phyloP scores from a whole-genome alignment of 2,888 invertebrate species.

The Thyatira batis region DNA sequence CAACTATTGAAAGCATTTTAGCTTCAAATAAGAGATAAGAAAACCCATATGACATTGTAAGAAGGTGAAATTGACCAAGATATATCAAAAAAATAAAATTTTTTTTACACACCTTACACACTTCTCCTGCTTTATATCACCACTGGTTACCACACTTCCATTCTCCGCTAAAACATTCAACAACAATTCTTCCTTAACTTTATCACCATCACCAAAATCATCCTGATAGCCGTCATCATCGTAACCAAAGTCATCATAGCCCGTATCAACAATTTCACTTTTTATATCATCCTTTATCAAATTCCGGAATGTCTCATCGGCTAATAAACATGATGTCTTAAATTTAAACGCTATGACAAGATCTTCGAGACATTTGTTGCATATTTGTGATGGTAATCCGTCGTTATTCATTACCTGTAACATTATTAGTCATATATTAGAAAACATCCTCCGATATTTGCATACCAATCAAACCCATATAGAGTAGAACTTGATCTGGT shows the following conservation, averaged over 20 bases:
- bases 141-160: neutral
- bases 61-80: too few relatives aligned
- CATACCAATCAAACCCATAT: constrained; percentile 21
- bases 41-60: too few relatives aligned
- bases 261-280: constrained; percentile 20
- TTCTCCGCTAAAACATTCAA: constrained; percentile 1
- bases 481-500: too few relatives aligned
- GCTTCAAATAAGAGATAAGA: too few relatives aligned
- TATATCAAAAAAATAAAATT: too few relatives aligned
- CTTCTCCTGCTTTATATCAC: neutral
- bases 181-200: constrained; percentile 12
- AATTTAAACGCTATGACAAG: constrained; percentile 45
- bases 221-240: constrained; percentile 12
- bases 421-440: neutral
- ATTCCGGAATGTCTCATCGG: constrained; percentile 38
- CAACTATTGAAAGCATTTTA: too few relatives aligned
- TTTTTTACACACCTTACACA: neutral
- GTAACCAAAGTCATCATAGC: constrained; percentile 8
- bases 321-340: constrained; percentile 43
- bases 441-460: neutral
- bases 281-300: constrained; percentile 26
- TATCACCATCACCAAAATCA: constrained; percentile 12
- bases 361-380: constrained; percentile 37
- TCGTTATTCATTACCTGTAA: constrained; percentile 34
- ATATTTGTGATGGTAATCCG: constrained; percentile 44